Percentiles rank a stretch among this genome's conserved stretches.
phyloP scores from a whole-genome alignment of 2,113 vertebrate genomes.

The Hypomesus transpacificus region DNA sequence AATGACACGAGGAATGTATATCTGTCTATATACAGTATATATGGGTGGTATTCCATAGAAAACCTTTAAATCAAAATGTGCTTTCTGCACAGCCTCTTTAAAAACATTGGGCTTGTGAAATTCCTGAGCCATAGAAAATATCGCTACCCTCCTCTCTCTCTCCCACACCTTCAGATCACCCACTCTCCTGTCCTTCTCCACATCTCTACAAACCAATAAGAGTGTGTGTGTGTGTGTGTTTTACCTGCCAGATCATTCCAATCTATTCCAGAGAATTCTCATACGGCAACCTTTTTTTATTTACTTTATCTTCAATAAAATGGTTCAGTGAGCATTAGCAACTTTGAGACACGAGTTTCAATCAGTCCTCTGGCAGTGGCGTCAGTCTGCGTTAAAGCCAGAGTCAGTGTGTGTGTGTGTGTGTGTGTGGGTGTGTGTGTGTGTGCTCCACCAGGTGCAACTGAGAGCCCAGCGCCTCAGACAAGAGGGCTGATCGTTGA shows the following conservation, averaged over 20 bases:
- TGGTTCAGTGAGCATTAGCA: conserved; percentile 91
- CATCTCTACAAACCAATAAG: conserved; percentile 39
- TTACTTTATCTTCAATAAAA: conserved; percentile 98
- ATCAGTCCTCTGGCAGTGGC: conserved; percentile 77
- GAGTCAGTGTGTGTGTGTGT: conserved; percentile 56
- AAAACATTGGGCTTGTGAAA: conserved; percentile 73
- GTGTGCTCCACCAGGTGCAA: conserved; percentile 62
- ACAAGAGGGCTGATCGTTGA: conserved; percentile 35
- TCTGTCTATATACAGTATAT: conserved; percentile 1
- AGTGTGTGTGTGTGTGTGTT: conserved; percentile 24
- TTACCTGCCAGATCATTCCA: conserved; percentile 80
- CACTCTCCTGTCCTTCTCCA: conserved; percentile 26
- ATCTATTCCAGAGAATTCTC: conserved; percentile 87
- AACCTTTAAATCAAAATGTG: conserved; percentile 49
- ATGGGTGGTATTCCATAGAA: conserved; percentile 36
- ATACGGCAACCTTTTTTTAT: conserved; percentile 88
- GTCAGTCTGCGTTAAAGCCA: conserved; percentile 79
- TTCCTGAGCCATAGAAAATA: conserved; percentile 66
- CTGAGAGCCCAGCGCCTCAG: conserved; percentile 55
- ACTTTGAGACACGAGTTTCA: conserved; percentile 88
- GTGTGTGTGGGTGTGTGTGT: conserved; percentile 24
- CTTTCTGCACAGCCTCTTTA: conserved; percentile 60
- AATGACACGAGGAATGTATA: background rate
- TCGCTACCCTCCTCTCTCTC: conserved; percentile 24
- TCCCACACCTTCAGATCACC: conserved; percentile 52